Percentiles rank a stretch among this genome's conserved stretches.
Conservation (phyloP, 2,888 invertebrate species). For the Euzophera pinguis region DNA sequence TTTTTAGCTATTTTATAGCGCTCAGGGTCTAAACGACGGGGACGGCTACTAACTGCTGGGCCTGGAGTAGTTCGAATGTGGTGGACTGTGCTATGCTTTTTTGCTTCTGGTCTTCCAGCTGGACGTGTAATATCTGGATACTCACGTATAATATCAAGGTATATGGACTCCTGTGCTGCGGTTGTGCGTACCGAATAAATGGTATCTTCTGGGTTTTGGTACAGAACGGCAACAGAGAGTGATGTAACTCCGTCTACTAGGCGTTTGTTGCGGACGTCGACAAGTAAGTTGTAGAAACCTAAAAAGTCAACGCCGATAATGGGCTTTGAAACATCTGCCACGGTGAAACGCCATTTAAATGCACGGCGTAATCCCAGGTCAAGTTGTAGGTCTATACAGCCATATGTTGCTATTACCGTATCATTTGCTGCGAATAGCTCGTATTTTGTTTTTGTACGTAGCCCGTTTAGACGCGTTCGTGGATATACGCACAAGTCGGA, state of each 20-base stretch:
- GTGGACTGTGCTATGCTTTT: background rate
- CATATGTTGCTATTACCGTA: slow-evolving; percentile 15
- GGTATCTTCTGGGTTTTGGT: no score
- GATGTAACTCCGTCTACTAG: slow-evolving; percentile 11
- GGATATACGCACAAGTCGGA: slow-evolving; percentile 13
- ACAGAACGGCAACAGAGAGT: background rate
- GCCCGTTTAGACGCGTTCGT: background rate
- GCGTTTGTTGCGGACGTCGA: no score
- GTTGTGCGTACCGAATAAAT: background rate
- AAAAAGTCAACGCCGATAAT: slow-evolving; percentile 33
- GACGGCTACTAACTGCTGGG: background rate
- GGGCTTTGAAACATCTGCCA: slow-evolving; percentile 29
- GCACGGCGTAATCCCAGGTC: slow-evolving; percentile 27
- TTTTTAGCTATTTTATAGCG: background rate
- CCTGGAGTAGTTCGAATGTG: slow-evolving; percentile 3
- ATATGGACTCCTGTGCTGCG: background rate
- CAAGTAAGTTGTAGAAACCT: slow-evolving; percentile 1
- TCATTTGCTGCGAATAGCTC: background rate
- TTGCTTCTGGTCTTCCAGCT: background rate
- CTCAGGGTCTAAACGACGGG: background rate
- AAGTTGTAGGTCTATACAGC: slow-evolving; percentile 21
- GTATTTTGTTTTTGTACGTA: slow-evolving; percentile 11
- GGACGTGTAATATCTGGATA: background rate
- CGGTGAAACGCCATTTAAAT: slow-evolving; percentile 27
- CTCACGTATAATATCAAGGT: background rate